phyloP scores from a whole-genome alignment of 2,797 vertebrate genomes.

The Chaetodon trifasciatus region DNA sequence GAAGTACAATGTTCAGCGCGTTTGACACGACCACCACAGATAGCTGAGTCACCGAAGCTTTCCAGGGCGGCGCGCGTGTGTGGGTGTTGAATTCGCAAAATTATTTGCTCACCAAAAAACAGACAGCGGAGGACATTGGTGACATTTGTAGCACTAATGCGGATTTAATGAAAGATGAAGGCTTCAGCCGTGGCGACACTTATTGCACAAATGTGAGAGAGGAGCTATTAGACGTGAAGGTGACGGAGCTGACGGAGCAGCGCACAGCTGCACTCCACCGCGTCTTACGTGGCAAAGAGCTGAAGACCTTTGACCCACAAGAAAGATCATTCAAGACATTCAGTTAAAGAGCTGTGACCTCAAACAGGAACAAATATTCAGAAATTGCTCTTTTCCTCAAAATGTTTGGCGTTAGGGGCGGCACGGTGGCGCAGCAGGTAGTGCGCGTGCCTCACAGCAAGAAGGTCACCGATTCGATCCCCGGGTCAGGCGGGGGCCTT shows the following conservation, averaged over 20 bases:
- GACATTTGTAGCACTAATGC: background rate
- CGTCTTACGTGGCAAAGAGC: background rate
- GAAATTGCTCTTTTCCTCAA: background rate
- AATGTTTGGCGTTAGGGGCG: too few species aligned
- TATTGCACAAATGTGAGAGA: background rate
- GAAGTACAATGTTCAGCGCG: conserved; percentile 10
- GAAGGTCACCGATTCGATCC: too few species aligned
- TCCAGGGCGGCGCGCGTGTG: background rate
- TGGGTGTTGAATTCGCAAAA: conserved; percentile 3
- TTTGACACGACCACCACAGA: conserved; percentile 1
- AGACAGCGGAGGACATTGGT: background rate
- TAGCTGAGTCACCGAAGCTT: background rate
- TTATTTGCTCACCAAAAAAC: background rate
- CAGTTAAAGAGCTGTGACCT: background rate
- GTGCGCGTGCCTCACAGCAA: too few species aligned
- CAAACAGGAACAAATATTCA: background rate
- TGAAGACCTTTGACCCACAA: too few species aligned
- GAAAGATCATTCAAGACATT: background rate
- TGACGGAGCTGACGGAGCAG: background rate
- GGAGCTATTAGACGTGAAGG: background rate
- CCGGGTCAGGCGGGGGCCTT: too few species aligned
- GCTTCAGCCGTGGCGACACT: background rate
- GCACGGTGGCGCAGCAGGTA: too few species aligned
- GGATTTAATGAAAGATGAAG: conserved; percentile 7
- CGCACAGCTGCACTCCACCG: background rate